These are phyloP conservation scores for Euwallacea similis DNA, from an alignment of 1,140 invertebrate species.

Conservation along the genomic window DNA sequence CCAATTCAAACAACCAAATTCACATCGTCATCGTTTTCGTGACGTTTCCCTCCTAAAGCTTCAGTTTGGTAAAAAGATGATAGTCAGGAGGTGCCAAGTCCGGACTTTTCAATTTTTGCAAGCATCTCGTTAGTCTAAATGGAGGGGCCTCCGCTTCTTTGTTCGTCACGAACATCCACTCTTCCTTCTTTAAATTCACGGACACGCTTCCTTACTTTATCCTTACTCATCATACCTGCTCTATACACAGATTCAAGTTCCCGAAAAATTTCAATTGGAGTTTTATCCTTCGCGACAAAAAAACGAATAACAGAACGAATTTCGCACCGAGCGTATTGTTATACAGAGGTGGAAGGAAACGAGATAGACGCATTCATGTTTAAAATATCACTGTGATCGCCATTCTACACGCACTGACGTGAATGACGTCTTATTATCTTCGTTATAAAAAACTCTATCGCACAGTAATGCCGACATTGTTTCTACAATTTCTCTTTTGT, in stretches of 20 bases:
- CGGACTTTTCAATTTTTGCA: slow-evolving; percentile 17
- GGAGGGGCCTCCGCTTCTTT: slow-evolving; percentile 16
- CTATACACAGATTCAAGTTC: slow-evolving; percentile 6
- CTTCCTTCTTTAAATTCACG: background rate
- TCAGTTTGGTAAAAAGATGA: slow-evolving; percentile 14
- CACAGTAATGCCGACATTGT: too few species aligned
- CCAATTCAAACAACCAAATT: background rate
- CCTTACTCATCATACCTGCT: background rate
- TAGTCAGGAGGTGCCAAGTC: background rate
- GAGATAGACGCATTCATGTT: too few species aligned
- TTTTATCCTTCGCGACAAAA: slow-evolving; percentile 10
- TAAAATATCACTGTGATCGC: too few species aligned
- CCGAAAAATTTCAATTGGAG: background rate
- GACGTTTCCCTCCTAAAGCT: background rate
- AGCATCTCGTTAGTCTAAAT: slow-evolving; percentile 20
- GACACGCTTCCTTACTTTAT: slow-evolving; percentile 1
- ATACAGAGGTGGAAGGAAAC: too few species aligned
- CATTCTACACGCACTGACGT: too few species aligned
- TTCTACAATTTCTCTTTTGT: too few species aligned
- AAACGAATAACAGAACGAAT: slow-evolving; percentile 14
- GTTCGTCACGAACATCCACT: slow-evolving; percentile 13
- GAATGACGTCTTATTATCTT: too few species aligned
- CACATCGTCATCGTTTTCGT: background rate
- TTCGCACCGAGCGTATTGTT: slow-evolving; percentile 4
- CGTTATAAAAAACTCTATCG: too few species aligned